phyloP scores from a whole-genome alignment of 2,888 invertebrate species.

The Xiphydria camelus region DNA sequence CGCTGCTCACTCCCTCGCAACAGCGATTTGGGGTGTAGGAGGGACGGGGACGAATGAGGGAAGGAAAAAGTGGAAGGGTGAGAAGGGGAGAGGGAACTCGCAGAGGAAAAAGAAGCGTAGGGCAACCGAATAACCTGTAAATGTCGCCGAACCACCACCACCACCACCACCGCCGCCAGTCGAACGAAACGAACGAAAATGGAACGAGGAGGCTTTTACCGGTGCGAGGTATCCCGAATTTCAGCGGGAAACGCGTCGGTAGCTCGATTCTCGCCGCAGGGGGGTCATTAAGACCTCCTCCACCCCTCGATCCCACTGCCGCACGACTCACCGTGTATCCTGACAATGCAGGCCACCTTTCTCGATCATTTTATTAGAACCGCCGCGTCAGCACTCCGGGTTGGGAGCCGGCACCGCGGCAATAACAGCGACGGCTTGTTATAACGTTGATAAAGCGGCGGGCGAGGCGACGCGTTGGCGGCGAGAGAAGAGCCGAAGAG shows the following conservation, averaged over 20 bases:
- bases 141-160: too few species aligned
- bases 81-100: conserved; percentile 1
- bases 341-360: conserved; percentile 33
- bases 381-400: conserved; percentile 52
- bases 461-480: too few species aligned
- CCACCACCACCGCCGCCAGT: too few species aligned
- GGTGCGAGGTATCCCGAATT: conserved; percentile 19
- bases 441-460: conserved; percentile 55
- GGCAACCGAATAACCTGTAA: too few species aligned
- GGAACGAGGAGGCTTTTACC: conserved; percentile 14
- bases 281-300: conserved; percentile 19
- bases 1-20: too few species aligned
- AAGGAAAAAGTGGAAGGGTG: conserved; percentile 7
- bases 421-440: conserved; percentile 56
- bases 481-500: too few species aligned
- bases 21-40: too few species aligned
- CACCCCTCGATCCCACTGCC: background rate
- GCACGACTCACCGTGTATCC: conserved; percentile 20
- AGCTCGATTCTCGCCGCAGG: conserved; percentile 16
- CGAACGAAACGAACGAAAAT: too few species aligned
- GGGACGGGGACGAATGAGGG: conserved; percentile 8
- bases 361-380: conserved; percentile 52
- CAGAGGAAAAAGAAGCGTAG: background rate
- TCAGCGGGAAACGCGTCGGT: conserved; percentile 9
- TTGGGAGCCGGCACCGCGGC: conserved; percentile 46